Percentiles rank a stretch among this genome's conserved stretches.
These are phyloP conservation scores for Octomys mimax DNA, from an alignment of 2,797 vertebrate genomes.

Conservation along the genomic window DNA sequence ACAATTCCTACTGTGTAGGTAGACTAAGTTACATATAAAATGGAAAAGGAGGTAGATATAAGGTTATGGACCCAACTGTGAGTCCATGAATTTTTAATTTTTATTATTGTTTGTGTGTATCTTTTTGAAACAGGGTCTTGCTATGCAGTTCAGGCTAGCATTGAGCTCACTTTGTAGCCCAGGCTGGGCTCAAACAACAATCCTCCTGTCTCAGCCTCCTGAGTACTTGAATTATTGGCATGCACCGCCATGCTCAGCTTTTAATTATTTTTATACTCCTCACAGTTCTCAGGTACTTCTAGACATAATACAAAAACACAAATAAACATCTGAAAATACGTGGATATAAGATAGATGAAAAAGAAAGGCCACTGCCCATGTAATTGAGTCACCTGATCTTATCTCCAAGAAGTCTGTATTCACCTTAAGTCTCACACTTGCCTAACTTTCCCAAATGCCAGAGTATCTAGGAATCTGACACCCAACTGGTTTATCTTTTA, in stretches of 20 bases:
- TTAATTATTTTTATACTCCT: conserved; percentile 28
- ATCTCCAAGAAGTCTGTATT: background rate
- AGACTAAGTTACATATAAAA: conserved; percentile 29
- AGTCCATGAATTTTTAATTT: background rate
- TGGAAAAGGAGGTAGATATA: background rate
- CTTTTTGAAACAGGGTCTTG: no score
- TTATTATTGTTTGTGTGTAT: no score
- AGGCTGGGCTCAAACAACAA: no score
- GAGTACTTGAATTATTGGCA: no score
- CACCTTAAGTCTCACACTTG: background rate
- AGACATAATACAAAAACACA: background rate
- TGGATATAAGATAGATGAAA: background rate
- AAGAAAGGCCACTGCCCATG: background rate
- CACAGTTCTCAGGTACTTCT: conserved; percentile 17
- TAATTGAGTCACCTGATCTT: background rate
- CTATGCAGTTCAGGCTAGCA: no score
- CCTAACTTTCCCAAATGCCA: conserved; percentile 41
- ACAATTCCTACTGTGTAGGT: background rate
- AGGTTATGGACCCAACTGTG: background rate
- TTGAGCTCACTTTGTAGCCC: no score
- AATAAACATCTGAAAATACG: background rate
- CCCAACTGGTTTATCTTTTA: background rate
- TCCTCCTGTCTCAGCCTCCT: no score
- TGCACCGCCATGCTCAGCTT: no score
- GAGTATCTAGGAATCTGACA: background rate